Evolutionary conservation across 35 echinoderm and acorn worm genomes (phyloP).

Genomic region (Ophioderma brevispina): DNA sequence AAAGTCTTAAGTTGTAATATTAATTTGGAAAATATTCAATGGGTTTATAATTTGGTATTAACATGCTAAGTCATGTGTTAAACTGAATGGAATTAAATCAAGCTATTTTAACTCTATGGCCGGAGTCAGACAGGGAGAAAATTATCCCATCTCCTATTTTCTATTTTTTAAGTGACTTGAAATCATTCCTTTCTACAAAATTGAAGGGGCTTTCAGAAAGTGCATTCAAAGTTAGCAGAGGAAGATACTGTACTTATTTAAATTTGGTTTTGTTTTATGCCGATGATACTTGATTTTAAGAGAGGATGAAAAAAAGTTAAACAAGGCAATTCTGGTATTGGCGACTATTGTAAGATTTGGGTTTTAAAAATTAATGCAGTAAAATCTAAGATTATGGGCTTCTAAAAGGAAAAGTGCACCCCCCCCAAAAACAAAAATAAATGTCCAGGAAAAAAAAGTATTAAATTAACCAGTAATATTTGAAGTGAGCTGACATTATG

Average conservation of each 20-base stretch:
- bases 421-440: too few species aligned
- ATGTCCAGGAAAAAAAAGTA: too few species aligned
- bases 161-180: slow-evolving; percentile 64
- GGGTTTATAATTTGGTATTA: slow-evolving; percentile 46
- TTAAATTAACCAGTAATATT: too few species aligned
- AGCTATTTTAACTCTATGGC: slow-evolving; percentile 47
- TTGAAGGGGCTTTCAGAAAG: slow-evolving; percentile 13
- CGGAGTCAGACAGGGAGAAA: slow-evolving; percentile 62
- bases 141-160: slow-evolving; percentile 57
- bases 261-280: slow-evolving; percentile 34
- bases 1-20: too few species aligned
- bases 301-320: not conserved
- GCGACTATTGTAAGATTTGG: too few species aligned
- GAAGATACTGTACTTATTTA: slow-evolving; percentile 41
- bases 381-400: too few species aligned
- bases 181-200: slow-evolving; percentile 26
- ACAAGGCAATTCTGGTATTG: too few species aligned
- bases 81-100: slow-evolving; percentile 22
- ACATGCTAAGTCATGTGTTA: slow-evolving; percentile 66
- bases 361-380: too few species aligned
- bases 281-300: not conserved
- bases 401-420: too few species aligned
- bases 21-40: slow-evolving; percentile 62
- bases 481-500: too few species aligned
- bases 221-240: slow-evolving; percentile 2